These are phyloP conservation scores for Drosophila kanekoi DNA, from an alignment of 2,888 invertebrate genomes.

Conservation along the genomic window DNA sequence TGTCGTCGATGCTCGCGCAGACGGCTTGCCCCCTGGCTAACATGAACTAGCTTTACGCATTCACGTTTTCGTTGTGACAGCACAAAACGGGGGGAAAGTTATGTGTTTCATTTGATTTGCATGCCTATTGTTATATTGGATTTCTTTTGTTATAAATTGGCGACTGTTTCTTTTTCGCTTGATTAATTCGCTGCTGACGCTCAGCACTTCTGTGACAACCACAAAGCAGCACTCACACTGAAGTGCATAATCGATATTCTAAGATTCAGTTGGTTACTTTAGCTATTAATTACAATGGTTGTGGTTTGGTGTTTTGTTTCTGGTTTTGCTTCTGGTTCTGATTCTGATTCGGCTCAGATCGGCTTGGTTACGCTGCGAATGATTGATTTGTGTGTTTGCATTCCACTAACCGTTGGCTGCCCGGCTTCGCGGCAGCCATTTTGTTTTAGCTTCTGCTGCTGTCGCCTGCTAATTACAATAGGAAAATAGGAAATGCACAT, in stretches of 20 bases:
- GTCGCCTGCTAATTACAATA: slow-evolving; percentile 70
- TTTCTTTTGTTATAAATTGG: not conserved
- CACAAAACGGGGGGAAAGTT: not conserved
- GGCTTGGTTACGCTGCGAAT: slow-evolving; percentile 49
- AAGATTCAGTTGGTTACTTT: not conserved
- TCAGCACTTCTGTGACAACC: slow-evolving; percentile 2
- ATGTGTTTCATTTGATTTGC: slow-evolving; percentile 22
- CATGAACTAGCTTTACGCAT: not conserved
- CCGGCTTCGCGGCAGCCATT: slow-evolving; percentile 53
- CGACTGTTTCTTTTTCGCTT: not conserved
- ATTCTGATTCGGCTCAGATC: not conserved
- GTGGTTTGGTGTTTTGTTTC: not conserved
- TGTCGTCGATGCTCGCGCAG: not conserved
- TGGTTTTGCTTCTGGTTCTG: not conserved
- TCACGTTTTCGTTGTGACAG: slow-evolving; percentile 24
- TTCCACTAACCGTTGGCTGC: slow-evolving; percentile 19
- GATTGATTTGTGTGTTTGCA: slow-evolving; percentile 58
- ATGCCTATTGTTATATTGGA: slow-evolving; percentile 5
- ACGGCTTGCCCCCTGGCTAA: not conserved
- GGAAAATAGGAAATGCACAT: slow-evolving; percentile 54
- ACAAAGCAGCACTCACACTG: not conserved
- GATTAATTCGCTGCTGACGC: slow-evolving; percentile 14
- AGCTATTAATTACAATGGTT: not conserved
- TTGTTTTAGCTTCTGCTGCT: slow-evolving; percentile 59
- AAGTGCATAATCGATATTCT: not conserved